phyloP scores from a whole-genome alignment of 2,888 invertebrate species.

The Tortricodes alternella region DNA sequence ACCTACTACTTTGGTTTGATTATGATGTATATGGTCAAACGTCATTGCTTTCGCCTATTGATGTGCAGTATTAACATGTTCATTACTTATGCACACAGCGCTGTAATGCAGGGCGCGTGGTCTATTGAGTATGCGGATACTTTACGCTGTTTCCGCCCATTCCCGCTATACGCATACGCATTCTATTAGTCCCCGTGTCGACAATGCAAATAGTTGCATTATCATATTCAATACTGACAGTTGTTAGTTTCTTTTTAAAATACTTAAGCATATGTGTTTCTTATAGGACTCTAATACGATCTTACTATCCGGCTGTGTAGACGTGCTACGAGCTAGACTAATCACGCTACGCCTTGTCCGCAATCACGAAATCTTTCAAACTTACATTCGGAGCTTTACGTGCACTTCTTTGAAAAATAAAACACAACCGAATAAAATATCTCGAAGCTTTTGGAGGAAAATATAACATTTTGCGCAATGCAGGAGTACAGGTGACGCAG shows the following conservation, averaged over 20 bases:
- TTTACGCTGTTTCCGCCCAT: neutral
- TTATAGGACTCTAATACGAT: no score
- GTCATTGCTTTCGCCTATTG: neutral
- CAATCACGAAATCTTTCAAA: no score
- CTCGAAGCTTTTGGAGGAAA: neutral
- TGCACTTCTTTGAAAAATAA: no score
- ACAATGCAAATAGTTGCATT: neutral
- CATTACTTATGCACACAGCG: slow-evolving; percentile 1
- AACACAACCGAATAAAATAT: neutral
- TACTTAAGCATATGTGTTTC: neutral
- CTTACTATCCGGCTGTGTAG: no score
- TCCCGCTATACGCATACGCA: neutral
- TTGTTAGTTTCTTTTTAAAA: neutral
- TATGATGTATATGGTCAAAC: slow-evolving; percentile 2
- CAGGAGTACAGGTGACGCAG: neutral
- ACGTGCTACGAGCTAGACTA: no score
- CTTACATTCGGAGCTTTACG: no score
- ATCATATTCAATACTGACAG: no score
- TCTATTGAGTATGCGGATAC: neutral
- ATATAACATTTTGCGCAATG: neutral
- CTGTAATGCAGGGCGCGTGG: neutral
- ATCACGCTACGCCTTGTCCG: no score
- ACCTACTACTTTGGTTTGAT: neutral
- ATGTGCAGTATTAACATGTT: neutral
- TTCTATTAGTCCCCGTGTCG: neutral